These are phyloP conservation scores for Rhizoglyphus robini DNA, from an alignment of 1,140 invertebrate species.

Conservation along the genomic window DNA sequence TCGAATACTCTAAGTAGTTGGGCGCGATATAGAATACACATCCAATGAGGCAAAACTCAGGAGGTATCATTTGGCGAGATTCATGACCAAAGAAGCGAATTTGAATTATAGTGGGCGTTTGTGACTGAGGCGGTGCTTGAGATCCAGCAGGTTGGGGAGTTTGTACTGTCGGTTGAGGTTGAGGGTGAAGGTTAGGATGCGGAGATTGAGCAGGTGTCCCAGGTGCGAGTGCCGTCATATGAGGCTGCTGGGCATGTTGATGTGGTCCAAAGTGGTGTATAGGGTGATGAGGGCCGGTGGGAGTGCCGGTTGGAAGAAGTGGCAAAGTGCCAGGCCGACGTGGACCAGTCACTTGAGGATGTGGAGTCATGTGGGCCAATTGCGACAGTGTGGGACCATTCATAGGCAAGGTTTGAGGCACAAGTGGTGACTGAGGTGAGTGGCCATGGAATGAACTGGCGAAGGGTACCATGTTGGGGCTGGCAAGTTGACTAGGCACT, in stretches of 20 bases:
- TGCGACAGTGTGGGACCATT: no score
- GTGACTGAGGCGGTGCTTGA: constrained; percentile 34
- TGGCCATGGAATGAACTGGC: not conserved
- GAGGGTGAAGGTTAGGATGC: not conserved
- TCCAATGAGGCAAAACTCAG: constrained; percentile 72
- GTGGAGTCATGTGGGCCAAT: no score
- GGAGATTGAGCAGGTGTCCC: no score
- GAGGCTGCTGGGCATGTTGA: not conserved
- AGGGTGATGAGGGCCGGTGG: no score
- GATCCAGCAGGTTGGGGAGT: constrained; percentile 17
- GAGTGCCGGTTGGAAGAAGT: no score
- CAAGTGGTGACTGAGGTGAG: constrained; percentile 26
- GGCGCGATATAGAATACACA: constrained; percentile 66
- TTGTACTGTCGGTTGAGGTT: not conserved
- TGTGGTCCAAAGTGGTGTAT: not conserved
- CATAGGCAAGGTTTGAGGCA: constrained; percentile 30
- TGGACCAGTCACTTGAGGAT: no score
- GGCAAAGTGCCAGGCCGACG: no score
- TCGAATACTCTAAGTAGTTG: constrained; percentile 44
- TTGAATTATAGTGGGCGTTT: constrained; percentile 31
- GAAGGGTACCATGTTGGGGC: no score
- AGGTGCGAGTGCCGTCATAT: not conserved
- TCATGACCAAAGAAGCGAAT: constrained; percentile 32
- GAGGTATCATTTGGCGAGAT: constrained; percentile 45
- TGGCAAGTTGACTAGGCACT: not conserved